Conservation (phyloP, 1,140 invertebrate genomes). For the Tetramorium parvispinum region DNA sequence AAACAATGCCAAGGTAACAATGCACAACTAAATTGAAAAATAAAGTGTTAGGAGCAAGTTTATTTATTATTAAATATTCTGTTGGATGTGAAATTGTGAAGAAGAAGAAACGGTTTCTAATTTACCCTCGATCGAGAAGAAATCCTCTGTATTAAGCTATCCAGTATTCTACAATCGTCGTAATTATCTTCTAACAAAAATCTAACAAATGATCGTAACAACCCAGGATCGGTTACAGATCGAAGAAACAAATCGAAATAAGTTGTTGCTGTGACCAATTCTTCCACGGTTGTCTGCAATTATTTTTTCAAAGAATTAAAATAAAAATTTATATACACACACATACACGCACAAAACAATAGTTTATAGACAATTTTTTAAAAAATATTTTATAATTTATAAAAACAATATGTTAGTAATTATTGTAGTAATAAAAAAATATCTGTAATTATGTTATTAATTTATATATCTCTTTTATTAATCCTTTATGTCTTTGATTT, state of each 20-base stretch:
- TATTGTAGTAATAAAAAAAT: not conserved
- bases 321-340: not conserved
- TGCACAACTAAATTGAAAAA: constrained; percentile 90
- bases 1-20: constrained; percentile 96
- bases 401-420: not conserved
- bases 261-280: constrained; percentile 95
- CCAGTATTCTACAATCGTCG: constrained; percentile 92
- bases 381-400: not conserved
- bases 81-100: not conserved
- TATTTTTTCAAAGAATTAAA: constrained; percentile 50
- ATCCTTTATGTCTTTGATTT: not conserved
- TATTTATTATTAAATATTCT: not conserved
- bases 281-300: constrained; percentile 92
- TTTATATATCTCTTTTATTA: not conserved
- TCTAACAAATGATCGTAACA: constrained; percentile 93
- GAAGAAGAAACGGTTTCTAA: constrained; percentile 36
- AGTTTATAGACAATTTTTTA: not conserved
- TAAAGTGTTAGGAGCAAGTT: constrained; percentile 26
- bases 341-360: not conserved
- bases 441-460: not conserved
- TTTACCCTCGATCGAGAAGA: constrained; percentile 90
- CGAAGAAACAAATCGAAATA: constrained; percentile 96
- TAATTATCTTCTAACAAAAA: constrained; percentile 95
- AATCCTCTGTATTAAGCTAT: constrained; percentile 91
- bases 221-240: constrained; percentile 93